phyloP scores from a whole-genome alignment of 2,113 vertebrate species.

The Paramormyrops kingsleyae region DNA sequence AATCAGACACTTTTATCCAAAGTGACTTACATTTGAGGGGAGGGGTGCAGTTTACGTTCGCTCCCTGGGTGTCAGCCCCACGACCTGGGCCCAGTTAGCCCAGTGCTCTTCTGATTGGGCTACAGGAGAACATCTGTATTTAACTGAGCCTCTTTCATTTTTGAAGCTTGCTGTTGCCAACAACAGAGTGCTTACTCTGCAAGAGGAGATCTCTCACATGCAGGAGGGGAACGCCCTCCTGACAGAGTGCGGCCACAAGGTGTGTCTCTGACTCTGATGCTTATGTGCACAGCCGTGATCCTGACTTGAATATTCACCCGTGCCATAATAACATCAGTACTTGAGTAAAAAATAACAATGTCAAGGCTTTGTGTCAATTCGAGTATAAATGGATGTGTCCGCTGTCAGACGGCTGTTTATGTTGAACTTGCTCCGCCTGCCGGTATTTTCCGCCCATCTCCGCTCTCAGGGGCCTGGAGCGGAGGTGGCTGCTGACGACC shows the following conservation, averaged over 20 bases:
- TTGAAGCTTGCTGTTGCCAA: slow-evolving; percentile 91
- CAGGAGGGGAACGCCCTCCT: slow-evolving; percentile 86
- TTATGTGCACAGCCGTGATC: neutral
- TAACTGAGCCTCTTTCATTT: neutral
- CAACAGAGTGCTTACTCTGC: slow-evolving; percentile 94
- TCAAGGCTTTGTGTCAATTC: neutral
- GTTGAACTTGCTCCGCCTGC: neutral
- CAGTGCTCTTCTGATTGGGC: neutral
- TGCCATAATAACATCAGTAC: neutral
- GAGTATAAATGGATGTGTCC: neutral
- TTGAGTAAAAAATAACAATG: neutral
- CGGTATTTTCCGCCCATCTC: neutral
- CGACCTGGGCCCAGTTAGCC: neutral
- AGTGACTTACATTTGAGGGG: neutral
- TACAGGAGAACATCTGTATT: neutral
- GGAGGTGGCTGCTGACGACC: slow-evolving; percentile 75
- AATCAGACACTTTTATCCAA: neutral
- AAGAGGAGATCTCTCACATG: slow-evolving; percentile 89
- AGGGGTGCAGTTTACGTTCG: neutral
- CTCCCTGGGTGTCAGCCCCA: neutral
- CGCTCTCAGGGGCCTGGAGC: slow-evolving; percentile 43
- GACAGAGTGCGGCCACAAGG: slow-evolving; percentile 64
- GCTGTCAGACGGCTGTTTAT: neutral
- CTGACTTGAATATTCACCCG: neutral
- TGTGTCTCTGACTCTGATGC: neutral